Conservation (phyloP, 2,797 vertebrate species). For the Gallinago solitaria region DNA sequence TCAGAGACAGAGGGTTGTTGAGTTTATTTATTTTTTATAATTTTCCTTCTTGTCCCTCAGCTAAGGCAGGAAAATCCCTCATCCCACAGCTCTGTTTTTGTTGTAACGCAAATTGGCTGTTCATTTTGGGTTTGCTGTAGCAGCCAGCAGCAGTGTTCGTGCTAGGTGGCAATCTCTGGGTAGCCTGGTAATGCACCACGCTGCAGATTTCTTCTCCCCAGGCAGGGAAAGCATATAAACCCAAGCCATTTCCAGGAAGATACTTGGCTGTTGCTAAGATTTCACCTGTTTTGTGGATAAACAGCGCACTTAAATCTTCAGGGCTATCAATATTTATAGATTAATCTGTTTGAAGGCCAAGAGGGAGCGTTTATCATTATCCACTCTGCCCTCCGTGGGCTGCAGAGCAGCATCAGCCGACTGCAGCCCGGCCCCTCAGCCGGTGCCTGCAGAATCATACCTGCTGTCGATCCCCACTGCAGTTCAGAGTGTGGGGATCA, state of each 20-base stretch:
- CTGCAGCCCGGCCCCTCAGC: not conserved
- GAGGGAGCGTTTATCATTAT: not conserved
- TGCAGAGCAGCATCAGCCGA: not conserved
- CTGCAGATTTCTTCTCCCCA: not conserved
- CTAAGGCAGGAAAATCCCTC: not conserved
- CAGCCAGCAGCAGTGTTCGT: not conserved
- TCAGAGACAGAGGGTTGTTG: not conserved
- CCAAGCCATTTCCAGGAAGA: not conserved
- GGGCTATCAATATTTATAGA: constrained; percentile 54
- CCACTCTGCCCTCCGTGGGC: not conserved
- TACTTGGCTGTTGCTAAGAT: not conserved
- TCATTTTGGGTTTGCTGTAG: not conserved
- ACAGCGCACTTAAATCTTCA: constrained; percentile 26
- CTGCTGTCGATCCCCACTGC: fast-evolving
- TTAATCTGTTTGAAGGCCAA: constrained; percentile 24
- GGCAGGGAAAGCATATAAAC: not conserved
- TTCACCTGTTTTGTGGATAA: constrained; percentile 24
- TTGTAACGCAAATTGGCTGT: not conserved
- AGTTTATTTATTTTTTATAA: not conserved
- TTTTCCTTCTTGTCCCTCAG: constrained; percentile 1
- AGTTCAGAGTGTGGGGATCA: fast-evolving
- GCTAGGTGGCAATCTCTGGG: not conserved
- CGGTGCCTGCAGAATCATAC: not conserved
- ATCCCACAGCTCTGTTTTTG: not conserved
- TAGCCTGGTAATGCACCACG: not conserved